Conservation (phyloP, 1,140 invertebrate species). For the Polypedilum vanderplanki region DNA sequence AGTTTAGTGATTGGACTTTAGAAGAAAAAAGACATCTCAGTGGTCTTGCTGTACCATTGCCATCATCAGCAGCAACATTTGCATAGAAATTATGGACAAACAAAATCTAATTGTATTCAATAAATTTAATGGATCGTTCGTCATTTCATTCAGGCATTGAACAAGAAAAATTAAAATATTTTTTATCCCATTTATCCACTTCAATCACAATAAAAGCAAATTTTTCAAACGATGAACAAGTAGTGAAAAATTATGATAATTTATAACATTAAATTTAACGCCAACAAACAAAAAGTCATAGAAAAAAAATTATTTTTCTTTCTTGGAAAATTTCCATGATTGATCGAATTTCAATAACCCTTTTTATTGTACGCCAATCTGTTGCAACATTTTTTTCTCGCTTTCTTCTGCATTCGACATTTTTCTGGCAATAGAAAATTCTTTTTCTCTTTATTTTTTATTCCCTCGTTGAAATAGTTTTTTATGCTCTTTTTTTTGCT, state of each 20-base stretch:
- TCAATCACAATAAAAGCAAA: not conserved
- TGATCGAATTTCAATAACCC: constrained; percentile 26
- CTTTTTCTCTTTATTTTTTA: no score
- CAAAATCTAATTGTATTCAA: not conserved
- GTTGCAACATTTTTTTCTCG: not conserved
- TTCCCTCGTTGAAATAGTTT: no score
- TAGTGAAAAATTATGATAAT: constrained; percentile 26
- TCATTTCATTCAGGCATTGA: no score
- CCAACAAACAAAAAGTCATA: not conserved
- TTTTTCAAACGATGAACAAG: not conserved
- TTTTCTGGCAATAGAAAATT: not conserved
- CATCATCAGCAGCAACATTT: no score
- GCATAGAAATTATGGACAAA: no score
- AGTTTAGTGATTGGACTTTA: not conserved
- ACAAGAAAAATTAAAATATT: not conserved
- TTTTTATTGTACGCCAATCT: constrained; percentile 21
- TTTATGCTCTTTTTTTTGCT: no score
- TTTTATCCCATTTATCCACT: not conserved
- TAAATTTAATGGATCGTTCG: not conserved
- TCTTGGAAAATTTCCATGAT: constrained; percentile 5
- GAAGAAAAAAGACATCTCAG: not conserved
- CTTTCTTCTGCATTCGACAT: not conserved
- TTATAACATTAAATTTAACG: constrained; percentile 10
- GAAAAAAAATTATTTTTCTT: no score
- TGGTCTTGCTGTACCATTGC: no score